Evolutionary conservation across 2,113 vertebrate genomes (phyloP).

Genomic region (Rhinoderma darwinii): DNA sequence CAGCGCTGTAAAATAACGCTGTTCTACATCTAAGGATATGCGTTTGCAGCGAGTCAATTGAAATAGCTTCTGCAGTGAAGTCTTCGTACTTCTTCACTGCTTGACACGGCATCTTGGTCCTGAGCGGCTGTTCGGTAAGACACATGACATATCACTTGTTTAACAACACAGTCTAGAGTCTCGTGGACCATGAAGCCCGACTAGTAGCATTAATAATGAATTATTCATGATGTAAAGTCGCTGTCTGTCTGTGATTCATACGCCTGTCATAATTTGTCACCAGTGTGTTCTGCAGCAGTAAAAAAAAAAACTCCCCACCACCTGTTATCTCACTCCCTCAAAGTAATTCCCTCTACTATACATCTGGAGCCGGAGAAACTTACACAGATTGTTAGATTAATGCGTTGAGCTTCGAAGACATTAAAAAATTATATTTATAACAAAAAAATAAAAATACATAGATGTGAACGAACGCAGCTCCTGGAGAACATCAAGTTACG

Average conservation of each 20-base stretch:
- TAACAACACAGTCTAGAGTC: conserved; percentile 20
- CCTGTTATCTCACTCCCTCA: conserved; percentile 48
- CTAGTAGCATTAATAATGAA: conserved; percentile 47
- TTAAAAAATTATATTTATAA: conserved; percentile 33
- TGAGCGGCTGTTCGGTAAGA: conserved; percentile 15
- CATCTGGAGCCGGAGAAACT: conserved; percentile 42
- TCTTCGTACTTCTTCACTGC: not conserved
- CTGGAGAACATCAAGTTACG: conserved; percentile 8
- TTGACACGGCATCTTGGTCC: conserved; percentile 23
- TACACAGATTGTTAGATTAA: conserved; percentile 50
- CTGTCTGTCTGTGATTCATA: conserved; percentile 55
- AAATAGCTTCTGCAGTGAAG: not conserved
- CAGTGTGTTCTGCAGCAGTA: conserved; percentile 29
- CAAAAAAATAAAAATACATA: not conserved
- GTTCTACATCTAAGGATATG: not conserved
- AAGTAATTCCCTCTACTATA: conserved; percentile 51
- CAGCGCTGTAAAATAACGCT: not conserved
- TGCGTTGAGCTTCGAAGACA: conserved; percentile 27
- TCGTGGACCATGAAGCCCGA: conserved; percentile 29
- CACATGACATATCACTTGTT: conserved; percentile 34
- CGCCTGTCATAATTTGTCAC: conserved; percentile 57
- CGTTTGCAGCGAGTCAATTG: not conserved
- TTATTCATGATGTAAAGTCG: conserved; percentile 49
- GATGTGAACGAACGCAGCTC: not conserved
- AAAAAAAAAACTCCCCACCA: conserved; percentile 45